Evolutionary conservation across 2,113 vertebrate species (phyloP).

Genomic region (Grammomys dolichurus): DNA sequence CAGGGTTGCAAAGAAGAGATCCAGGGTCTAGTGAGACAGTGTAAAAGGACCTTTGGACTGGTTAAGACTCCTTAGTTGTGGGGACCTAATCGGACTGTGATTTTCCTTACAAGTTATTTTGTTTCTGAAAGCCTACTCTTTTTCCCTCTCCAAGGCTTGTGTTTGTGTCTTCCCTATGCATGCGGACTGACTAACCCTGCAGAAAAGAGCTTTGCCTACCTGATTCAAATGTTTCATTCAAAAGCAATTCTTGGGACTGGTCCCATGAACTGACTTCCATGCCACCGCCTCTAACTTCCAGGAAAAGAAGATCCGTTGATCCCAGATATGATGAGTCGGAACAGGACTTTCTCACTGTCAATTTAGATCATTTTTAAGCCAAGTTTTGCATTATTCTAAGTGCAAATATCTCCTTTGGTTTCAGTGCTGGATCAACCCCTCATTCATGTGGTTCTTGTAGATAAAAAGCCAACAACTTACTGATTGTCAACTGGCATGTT

Average conservation of each 20-base stretch:
- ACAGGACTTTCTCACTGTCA: constrained; percentile 33
- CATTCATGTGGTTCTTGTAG: constrained; percentile 69
- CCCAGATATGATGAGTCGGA: constrained; percentile 47
- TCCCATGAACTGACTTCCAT: constrained; percentile 3
- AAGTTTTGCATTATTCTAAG: constrained; percentile 47
- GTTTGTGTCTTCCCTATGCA: constrained; percentile 57
- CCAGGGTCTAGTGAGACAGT: constrained; percentile 50
- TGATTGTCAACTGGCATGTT: constrained; percentile 90
- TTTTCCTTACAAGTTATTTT: constrained; percentile 58
- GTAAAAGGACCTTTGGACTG: background rate
- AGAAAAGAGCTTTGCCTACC: constrained; percentile 44
- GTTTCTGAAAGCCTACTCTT: constrained; percentile 83
- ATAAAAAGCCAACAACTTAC: constrained; percentile 81
- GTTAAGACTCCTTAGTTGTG: constrained; percentile 64
- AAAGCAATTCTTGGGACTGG: constrained; percentile 50
- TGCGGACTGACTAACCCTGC: constrained; percentile 13
- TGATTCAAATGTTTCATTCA: constrained; percentile 67
- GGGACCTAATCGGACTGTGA: constrained; percentile 68
- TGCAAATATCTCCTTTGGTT: constrained; percentile 77
- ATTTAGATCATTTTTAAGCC: constrained; percentile 63
- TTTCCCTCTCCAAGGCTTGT: constrained; percentile 76
- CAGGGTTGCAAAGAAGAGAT: constrained; percentile 80
- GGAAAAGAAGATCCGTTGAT: constrained; percentile 5
- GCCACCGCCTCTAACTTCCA: constrained; percentile 42
- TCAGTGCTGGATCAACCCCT: constrained; percentile 60